phyloP scores from a whole-genome alignment of 2,797 vertebrate species.

The Hydrolagus colliei region DNA sequence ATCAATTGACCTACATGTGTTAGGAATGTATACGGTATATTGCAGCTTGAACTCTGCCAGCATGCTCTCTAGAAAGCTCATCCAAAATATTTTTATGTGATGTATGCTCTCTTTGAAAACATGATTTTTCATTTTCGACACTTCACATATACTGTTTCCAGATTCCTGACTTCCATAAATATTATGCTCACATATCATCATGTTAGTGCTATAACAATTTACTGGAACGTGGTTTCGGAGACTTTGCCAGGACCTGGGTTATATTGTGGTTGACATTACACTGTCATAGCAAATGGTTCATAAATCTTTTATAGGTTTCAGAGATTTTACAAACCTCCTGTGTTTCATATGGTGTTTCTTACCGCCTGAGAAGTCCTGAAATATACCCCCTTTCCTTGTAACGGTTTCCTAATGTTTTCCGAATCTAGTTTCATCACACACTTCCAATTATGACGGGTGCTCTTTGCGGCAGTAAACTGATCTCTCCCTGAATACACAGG shows the following conservation, averaged over 20 bases:
- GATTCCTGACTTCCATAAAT: constrained; percentile 57
- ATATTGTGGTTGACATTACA: constrained; percentile 50
- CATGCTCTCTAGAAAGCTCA: constrained; percentile 47
- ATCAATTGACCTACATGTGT: not conserved
- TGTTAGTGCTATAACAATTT: constrained; percentile 54
- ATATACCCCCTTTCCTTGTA: constrained; percentile 42
- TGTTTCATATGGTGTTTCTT: constrained; percentile 37
- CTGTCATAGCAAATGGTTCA: constrained; percentile 53
- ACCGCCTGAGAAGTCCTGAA: constrained; percentile 42
- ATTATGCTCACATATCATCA: constrained; percentile 54
- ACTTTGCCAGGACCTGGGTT: constrained; percentile 56
- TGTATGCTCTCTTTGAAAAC: constrained; percentile 46
- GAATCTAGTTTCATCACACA: constrained; percentile 2
- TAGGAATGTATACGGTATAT: constrained; percentile 34
- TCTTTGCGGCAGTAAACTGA: not conserved
- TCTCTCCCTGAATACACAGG: not conserved
- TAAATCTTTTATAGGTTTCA: constrained; percentile 53
- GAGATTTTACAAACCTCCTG: constrained; percentile 48
- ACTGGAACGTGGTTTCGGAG: constrained; percentile 57
- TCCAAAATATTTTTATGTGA: constrained; percentile 46
- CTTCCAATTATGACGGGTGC: not conserved
- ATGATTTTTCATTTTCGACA: constrained; percentile 53
- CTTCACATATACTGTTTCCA: constrained; percentile 51
- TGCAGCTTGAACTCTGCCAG: constrained; percentile 38
- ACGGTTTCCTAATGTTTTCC: not conserved